Evolutionary conservation across 2,888 invertebrate genomes (phyloP), one percentile per base, ranked within the genome.

Genomic region (Myopa tessellatipennis): DNA sequence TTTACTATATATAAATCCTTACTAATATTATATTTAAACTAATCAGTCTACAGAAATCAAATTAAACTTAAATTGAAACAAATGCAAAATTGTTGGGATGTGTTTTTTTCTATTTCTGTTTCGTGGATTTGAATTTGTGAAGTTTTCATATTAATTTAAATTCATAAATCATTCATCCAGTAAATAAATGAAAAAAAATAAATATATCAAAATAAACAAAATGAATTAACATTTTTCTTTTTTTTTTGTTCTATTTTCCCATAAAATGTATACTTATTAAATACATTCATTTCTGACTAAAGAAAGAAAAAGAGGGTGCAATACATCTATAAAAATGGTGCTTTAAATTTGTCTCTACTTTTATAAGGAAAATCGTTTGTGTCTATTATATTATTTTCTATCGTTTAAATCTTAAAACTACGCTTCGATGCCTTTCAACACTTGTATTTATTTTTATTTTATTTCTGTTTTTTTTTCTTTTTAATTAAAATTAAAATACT

Each of bases 21-120:
- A 73, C 72, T 78, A 80, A 80, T 79, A 82, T 82, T 84, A 80
- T 79, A 82, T 82, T 84, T 86, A 86, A 82, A 84, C 86, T 86
- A 86, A 82, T 85, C 85, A 85, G 86, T 85, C 86, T 86, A 84
- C 82, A 83, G 71, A 83, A 26, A 26, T 26, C 26, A 26, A 26
- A 26, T 26, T 26, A 26, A 26, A 26, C 68, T 75, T 26, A 75
- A 60, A 50, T 68, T 72, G 16, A 73, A 71, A 68, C 67, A 75
- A 75, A 60, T 75, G 69, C 69, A 67, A 58, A 58, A 55, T 61
- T 61, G 16, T 52, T 16, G 50, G 52, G 6, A 55, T 26, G 26
- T 2, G 26, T 26, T 2, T 26, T 26, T 60, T 50, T 4, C n/a
- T n/a, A 1, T 67, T 67, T 40, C 4, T 36, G 7, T 55, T 16